Evolutionary conservation across 2,888 invertebrate species (phyloP), one percentile per base, ranked within the genome.

Genomic region (Noctuana brunneofusca): DNA sequence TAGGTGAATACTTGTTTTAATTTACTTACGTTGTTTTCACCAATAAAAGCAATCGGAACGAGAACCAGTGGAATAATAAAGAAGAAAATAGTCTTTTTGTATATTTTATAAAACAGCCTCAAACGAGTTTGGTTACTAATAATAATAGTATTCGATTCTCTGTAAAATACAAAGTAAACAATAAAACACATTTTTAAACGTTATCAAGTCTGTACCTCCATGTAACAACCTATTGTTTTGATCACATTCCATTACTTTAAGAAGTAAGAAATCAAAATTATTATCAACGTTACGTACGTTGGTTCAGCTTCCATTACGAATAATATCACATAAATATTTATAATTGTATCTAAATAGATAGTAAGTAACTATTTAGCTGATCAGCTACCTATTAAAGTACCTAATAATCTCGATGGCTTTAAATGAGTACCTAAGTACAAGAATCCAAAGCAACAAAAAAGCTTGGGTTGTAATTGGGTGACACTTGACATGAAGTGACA

Each of bases 71-170:
- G 86, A 24, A 76, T 70, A 16, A 76, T 27, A 1, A 87, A 8
- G 30, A 83, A 65, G 2, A 84, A 69, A 12, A 85, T 53, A 41
- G 68, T 74, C 64, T 79, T 81, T 81, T 81, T 82, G 71, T 87
- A 84, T 3, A 80, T 66, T 59, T 76, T 85, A 48, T 71, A 79
- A 65, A 83, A 84, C 62, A 77, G 65, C 58, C 70, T 70, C 12
- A 75, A 64, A 3, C 81, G 75, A 32, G 76, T 75, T 64, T 74
- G 75, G 60, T 69, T 77, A 9, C 83, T 80, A n/a, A 79, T 68
- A 56, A 83, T 80, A 0, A 83, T 70, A 8, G 84, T 66, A 70
- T 84, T 83, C 1, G 75, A 73, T 65, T 82, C 83, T 2, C 88
- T 88, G 78, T 27, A 75, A 79, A 43, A 16, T 14, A 14, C 9